These are phyloP conservation scores for Salarias fasciatus DNA, from an alignment of 2,797 vertebrate species.

Conservation along the genomic window DNA sequence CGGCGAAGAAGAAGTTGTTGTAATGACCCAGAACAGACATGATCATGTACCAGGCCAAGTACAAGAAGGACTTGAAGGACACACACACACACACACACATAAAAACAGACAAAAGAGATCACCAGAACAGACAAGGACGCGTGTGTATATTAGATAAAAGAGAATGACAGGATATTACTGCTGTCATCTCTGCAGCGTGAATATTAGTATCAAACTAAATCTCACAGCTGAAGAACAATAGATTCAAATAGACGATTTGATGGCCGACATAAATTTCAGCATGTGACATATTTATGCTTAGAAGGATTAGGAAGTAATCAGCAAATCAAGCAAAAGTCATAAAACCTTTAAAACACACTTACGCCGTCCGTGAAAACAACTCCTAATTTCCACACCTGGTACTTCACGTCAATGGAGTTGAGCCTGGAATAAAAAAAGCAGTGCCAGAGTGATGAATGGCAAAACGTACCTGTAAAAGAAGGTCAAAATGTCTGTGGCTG, in stretches of 20 bases:
- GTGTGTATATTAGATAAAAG: constrained; percentile 69
- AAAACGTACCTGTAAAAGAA: constrained; percentile 13
- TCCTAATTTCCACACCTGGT: constrained; percentile 83
- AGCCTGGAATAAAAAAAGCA: constrained; percentile 65
- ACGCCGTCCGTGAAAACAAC: constrained; percentile 83
- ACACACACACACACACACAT: constrained; percentile 27
- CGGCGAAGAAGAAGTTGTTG: constrained; percentile 85
- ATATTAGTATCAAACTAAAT: constrained; percentile 35
- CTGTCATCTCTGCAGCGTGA: constrained; percentile 23
- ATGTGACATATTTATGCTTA: too few species aligned
- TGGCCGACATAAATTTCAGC: constrained; percentile 20
- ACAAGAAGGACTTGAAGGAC: constrained; percentile 80
- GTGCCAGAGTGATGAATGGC: constrained; percentile 5
- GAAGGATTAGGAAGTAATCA: constrained; percentile 11
- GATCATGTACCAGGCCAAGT: constrained; percentile 81
- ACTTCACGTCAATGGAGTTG: constrained; percentile 76
- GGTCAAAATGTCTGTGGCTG: constrained; percentile 41
- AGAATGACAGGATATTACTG: constrained; percentile 71
- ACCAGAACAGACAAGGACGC: constrained; percentile 43
- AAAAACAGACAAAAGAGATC: constrained; percentile 52
- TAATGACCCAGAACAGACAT: constrained; percentile 82
- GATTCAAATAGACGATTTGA: constrained; percentile 32
- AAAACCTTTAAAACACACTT: constrained; percentile 44
- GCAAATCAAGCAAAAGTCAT: constrained; percentile 8
- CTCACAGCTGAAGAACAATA: not conserved